Evolutionary conservation across 2,797 vertebrate species (phyloP), one percentile per base, ranked within the genome.

Genomic region (Phataginus tricuspis): DNA sequence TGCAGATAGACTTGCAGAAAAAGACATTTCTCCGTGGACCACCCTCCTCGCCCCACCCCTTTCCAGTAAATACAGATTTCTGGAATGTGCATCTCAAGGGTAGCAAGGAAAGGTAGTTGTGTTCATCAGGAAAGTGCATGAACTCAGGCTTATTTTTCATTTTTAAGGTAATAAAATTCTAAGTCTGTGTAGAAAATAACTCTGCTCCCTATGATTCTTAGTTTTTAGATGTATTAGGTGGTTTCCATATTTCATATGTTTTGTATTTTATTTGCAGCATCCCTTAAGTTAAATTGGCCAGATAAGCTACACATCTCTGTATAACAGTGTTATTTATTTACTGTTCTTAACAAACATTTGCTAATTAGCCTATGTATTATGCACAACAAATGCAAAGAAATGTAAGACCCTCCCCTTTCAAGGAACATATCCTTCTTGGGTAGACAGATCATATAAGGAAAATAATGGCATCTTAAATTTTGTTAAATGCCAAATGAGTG

Each of bases 51-150:
- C 34, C 59, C 42, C 19, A 25, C 31, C 79, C 51, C 31, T 74
- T 95, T 74, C 53, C 57, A 85, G 87, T 90, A 94, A 94, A 91
- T 91, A 59, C 59, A 85, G 90, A 78, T 49, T 96, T 97, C 95
- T 96, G 94, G 68, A 97, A 87, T 78, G 19, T 94, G 27, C 53
- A 90, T 74, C 84, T 92, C 87, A 93, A 53, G 53, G 83, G n/a
- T 75, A 84, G 53, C 25, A 69, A 91, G 49, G 78, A 91, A 94
- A 95, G 71, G 51, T 93, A 51, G 68, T 91, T 94, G 59, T 92
- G 53, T 57, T 21, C 57, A 79, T 94, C 78, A 84, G 49, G 85
- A 95, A 88, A 90, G 90, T 69, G 63, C 27, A 34, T 64, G 80
- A 61, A 64, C 37, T 91, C 49, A 15, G 31, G 42, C 23, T 79